Conservation (phyloP, 2,113 vertebrate species). For the Dicaeum eximium region DNA sequence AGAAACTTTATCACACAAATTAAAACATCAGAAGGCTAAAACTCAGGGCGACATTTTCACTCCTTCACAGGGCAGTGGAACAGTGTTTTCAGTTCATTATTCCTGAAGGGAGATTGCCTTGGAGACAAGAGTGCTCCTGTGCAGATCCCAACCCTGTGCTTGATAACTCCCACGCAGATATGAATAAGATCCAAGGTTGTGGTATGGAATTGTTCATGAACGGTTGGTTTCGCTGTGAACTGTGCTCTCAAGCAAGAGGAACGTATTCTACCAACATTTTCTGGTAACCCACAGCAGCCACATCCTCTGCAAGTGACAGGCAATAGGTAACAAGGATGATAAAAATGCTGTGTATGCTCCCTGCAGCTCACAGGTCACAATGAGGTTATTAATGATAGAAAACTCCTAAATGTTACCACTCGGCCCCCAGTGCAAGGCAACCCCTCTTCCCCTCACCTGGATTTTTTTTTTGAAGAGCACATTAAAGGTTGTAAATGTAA, state of each 20-base stretch:
- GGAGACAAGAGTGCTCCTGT: not conserved
- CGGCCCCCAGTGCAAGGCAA: fast-evolving
- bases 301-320: constrained; percentile 46
- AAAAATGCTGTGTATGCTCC: fast-evolving
- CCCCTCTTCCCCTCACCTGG: not conserved
- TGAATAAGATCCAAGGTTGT: not conserved
- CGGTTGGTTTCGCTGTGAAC: not conserved
- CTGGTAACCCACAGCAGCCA: constrained; percentile 54
- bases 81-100: not conserved
- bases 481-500: not conserved
- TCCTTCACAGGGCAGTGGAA: not conserved
- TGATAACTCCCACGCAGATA: not conserved
- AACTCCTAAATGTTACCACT: not conserved
- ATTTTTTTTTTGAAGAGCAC: not conserved
- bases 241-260: constrained; percentile 4
- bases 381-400: not conserved
- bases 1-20: no score
- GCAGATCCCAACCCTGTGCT: fast-evolving
- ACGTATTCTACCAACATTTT: not conserved
- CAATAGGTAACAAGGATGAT: not conserved
- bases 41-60: no score
- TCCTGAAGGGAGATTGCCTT: not conserved
- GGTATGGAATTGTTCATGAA: not conserved
- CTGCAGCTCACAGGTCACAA: not conserved
- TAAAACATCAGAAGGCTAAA: no score